phyloP scores from a whole-genome alignment of 1,140 invertebrate genomes.

The Pogonomyrmex californicus region DNA sequence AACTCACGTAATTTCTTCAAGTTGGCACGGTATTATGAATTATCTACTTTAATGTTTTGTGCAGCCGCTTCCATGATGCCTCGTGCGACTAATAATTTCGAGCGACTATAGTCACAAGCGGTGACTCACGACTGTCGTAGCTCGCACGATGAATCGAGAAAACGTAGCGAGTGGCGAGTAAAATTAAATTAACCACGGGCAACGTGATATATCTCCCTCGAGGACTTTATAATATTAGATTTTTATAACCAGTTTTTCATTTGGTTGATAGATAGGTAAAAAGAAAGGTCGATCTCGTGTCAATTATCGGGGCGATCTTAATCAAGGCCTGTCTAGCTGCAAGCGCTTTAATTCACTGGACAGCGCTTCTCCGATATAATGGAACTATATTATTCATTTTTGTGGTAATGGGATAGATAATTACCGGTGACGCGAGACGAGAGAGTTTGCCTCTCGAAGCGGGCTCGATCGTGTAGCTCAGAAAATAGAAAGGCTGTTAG shows the following conservation, averaged over 20 bases:
- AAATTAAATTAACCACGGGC: constrained; percentile 4
- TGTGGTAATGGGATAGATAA: constrained; percentile 36
- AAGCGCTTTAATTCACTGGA: constrained; percentile 18
- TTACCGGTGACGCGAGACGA: constrained; percentile 31
- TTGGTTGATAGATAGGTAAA: neutral
- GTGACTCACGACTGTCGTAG: constrained; percentile 32
- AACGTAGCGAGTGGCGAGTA: constrained; percentile 11
- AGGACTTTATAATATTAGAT: constrained; percentile 38
- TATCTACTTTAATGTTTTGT: constrained; percentile 50
- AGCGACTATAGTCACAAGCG: constrained; percentile 9
- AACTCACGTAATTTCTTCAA: constrained; percentile 48
- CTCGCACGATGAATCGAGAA: neutral
- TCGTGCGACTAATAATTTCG: constrained; percentile 8
- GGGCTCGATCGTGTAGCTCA: neutral
- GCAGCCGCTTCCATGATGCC: neutral
- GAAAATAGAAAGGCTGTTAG: neutral
- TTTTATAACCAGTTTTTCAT: constrained; percentile 1
- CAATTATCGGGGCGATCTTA: constrained; percentile 52
- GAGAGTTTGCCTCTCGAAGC: neutral
- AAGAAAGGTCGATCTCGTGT: neutral
- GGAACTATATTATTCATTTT: constrained; percentile 68
- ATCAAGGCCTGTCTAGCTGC: constrained; percentile 35
- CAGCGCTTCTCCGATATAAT: constrained; percentile 41
- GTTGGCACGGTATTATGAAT: constrained; percentile 30
- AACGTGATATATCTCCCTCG: neutral